Conservation (phyloP, 2,888 invertebrate species). For the Abscondita cerata region DNA sequence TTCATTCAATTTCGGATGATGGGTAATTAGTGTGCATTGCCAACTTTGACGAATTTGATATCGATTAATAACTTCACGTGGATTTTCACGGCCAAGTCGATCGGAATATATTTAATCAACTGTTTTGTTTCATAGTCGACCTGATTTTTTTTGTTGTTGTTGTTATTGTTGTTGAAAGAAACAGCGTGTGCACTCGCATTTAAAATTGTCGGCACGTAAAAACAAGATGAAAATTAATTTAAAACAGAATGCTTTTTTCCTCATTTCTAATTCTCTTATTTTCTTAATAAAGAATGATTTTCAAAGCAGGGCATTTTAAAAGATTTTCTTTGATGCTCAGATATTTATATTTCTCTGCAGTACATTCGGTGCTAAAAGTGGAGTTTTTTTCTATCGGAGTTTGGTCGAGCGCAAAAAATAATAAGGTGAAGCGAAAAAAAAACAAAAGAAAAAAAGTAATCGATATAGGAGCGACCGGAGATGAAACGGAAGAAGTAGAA, state of each 20-base stretch:
- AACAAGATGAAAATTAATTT: conserved; percentile 26
- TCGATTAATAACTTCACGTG: no score
- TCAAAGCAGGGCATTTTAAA: conserved; percentile 43
- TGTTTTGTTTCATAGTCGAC: no score
- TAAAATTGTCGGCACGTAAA: conserved; percentile 13
- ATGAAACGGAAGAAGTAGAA: conserved; percentile 32
- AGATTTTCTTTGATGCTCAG: conserved; percentile 43
- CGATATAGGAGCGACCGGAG: conserved; percentile 29
- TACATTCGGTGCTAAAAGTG: conserved; percentile 22
- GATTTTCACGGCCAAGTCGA: no score
- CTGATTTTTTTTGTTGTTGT: no score
- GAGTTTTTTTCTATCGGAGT: conserved; percentile 16
- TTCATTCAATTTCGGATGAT: no score
- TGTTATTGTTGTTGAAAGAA: no score
- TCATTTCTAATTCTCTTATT: conserved; percentile 41
- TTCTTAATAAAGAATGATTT: conserved; percentile 43
- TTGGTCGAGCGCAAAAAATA: no score
- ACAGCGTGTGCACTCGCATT: background rate
- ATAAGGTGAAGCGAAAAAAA: background rate
- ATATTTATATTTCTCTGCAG: conserved; percentile 43
- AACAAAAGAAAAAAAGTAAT: conserved; percentile 27
- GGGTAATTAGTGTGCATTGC: no score
- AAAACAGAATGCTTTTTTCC: conserved; percentile 40
- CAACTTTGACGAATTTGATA: no score
- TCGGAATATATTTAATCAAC: no score